These are phyloP conservation scores for Dicrurus megarhynchus DNA, from an alignment of 2,113 vertebrate species.

Conservation along the genomic window DNA sequence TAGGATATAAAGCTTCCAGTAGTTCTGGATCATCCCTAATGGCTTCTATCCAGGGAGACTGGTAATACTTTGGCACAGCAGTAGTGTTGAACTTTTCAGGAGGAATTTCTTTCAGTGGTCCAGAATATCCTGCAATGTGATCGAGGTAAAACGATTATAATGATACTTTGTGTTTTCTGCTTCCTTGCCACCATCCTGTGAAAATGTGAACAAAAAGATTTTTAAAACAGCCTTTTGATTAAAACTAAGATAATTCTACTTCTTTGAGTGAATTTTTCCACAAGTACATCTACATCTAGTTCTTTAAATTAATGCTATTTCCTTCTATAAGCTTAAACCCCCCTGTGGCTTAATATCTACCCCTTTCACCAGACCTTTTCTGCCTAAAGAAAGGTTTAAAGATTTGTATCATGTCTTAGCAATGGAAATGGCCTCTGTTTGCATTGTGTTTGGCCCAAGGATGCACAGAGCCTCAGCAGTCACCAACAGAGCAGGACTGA, in stretches of 20 bases:
- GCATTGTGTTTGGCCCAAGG: neutral
- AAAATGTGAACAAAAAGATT: neutral
- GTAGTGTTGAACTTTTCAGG: constrained; percentile 93
- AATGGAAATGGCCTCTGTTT: neutral
- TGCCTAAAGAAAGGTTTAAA: neutral
- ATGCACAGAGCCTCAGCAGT: neutral
- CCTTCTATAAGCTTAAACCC: neutral
- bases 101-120: constrained; percentile 90
- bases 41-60: constrained; percentile 93
- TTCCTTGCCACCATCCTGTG: neutral
- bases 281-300: neutral
- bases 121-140: constrained; percentile 82
- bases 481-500: constrained; percentile 8
- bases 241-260: neutral
- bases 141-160: neutral
- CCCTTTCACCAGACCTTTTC: neutral
- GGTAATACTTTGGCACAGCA: constrained; percentile 90
- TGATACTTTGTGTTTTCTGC: neutral
- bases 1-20: constrained; percentile 76
- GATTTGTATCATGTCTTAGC: neutral
- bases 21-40: constrained; percentile 83
- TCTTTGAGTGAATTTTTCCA: neutral
- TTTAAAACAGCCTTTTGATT: neutral
- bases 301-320: neutral
- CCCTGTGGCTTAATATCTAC: neutral